Evolutionary conservation across 2,888 invertebrate species (phyloP).

Genomic region (Tenthredo amoena): DNA sequence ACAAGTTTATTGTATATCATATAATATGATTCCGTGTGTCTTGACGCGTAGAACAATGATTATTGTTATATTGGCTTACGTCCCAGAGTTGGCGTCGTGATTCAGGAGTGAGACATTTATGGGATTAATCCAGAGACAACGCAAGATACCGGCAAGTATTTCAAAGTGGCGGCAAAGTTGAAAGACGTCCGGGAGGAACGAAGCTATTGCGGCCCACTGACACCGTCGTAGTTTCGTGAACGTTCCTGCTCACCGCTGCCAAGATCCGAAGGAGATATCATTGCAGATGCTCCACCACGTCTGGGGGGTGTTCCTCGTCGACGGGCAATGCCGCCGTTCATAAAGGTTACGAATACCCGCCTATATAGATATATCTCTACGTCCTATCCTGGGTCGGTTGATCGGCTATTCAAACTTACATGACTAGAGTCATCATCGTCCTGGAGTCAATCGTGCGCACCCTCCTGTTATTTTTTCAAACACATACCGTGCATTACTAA

Average conservation of each 20-base stretch:
- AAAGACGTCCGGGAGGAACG: slow-evolving; percentile 46
- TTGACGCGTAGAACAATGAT: slow-evolving; percentile 34
- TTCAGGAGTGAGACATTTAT: slow-evolving; percentile 44
- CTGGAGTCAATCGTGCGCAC: slow-evolving; percentile 43
- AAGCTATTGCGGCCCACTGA: slow-evolving; percentile 47
- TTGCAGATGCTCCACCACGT: slow-evolving; percentile 43
- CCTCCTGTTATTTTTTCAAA: slow-evolving; percentile 25
- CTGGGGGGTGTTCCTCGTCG: slow-evolving; percentile 48
- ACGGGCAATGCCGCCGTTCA: slow-evolving; percentile 33
- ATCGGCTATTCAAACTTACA: slow-evolving; percentile 45
- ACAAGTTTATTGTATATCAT: slow-evolving; percentile 28
- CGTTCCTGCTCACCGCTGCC: slow-evolving; percentile 46
- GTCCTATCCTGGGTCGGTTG: slow-evolving; percentile 3
- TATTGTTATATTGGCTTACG: slow-evolving; percentile 36
- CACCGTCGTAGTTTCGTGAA: slow-evolving; percentile 46
- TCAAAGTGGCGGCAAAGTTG: slow-evolving; percentile 48
- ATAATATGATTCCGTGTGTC: not conserved
- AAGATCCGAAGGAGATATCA: slow-evolving; percentile 47
- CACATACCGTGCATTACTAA: not conserved
- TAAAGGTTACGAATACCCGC: slow-evolving; percentile 43
- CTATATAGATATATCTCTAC: slow-evolving; percentile 20
- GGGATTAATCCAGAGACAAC: slow-evolving; percentile 42
- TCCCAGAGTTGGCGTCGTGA: slow-evolving; percentile 1
- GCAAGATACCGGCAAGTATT: slow-evolving; percentile 22
- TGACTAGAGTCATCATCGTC: slow-evolving; percentile 45